phyloP scores from a whole-genome alignment of 2,797 vertebrate genomes.

The Sciaenops ocellatus region DNA sequence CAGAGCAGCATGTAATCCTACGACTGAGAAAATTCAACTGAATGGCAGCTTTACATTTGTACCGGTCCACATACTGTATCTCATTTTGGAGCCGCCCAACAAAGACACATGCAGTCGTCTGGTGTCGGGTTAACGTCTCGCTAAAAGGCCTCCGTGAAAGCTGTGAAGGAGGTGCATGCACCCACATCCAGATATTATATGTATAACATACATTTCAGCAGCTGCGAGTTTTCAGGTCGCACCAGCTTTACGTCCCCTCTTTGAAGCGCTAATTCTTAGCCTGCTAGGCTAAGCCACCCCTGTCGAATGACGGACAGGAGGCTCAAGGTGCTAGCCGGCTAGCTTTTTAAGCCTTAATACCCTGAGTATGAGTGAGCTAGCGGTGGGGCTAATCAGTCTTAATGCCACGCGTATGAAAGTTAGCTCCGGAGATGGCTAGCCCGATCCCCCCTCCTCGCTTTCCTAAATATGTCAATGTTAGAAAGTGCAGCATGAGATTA shows the following conservation, averaged over 20 bases:
- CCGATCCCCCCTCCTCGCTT: constrained; percentile 45
- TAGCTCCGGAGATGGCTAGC: constrained; percentile 59
- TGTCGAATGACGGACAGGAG: constrained; percentile 47
- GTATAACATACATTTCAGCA: constrained; percentile 1
- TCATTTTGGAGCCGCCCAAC: background rate
- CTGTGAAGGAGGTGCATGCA: background rate
- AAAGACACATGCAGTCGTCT: too few relatives aligned
- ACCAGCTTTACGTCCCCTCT: constrained; percentile 49
- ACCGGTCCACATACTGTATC: background rate
- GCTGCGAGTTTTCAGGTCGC: constrained; percentile 37
- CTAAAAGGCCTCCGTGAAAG: background rate
- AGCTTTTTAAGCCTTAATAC: constrained; percentile 71
- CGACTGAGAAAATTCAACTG: background rate
- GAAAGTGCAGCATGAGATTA: constrained; percentile 58
- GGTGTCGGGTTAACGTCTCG: background rate
- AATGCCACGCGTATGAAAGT: constrained; percentile 61
- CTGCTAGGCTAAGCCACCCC: constrained; percentile 57
- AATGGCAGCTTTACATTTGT: background rate
- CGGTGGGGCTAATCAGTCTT: constrained; percentile 69
- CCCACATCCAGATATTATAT: constrained; percentile 15
- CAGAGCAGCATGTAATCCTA: background rate
- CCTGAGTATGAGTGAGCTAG: constrained; percentile 64
- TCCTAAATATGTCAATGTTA: constrained; percentile 66
- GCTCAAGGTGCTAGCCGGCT: constrained; percentile 62
- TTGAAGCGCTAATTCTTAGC: constrained; percentile 50